Conservation (phyloP, 2,888 invertebrate genomes). For the Oscheius sp. region DNA sequence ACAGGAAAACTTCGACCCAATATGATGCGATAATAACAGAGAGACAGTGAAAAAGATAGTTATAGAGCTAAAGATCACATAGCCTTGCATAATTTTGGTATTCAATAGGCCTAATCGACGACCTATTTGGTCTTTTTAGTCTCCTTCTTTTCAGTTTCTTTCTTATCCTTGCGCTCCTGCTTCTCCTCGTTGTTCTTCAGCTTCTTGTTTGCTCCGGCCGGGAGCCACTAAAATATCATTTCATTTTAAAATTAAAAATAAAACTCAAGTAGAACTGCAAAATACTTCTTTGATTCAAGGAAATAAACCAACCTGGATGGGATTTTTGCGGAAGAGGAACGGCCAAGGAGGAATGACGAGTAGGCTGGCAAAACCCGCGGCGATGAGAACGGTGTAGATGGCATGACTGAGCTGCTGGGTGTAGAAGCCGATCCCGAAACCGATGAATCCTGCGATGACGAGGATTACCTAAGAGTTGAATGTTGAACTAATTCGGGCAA, state of each 20-base stretch:
- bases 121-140: conserved; percentile 48
- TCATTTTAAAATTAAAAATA: not conserved
- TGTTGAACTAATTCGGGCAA: not conserved
- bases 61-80: not conserved
- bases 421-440: conserved; percentile 66
- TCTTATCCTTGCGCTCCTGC: conserved; percentile 18
- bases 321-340: conserved; percentile 65
- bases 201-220: conserved; percentile 10
- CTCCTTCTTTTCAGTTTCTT: conserved; percentile 29
- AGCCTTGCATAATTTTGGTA: not conserved
- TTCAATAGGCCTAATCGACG: too few relatives aligned
- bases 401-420: conserved; percentile 63
- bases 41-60: too few relatives aligned
- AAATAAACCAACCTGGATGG: conserved; percentile 47
- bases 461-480: conserved; percentile 59
- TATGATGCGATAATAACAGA: too few relatives aligned
- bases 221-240: conserved; percentile 43
- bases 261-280: conserved; percentile 1
- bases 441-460: conserved; percentile 65
- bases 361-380: conserved; percentile 61
- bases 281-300: not conserved
- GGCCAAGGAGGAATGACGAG: conserved; percentile 72
- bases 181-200: conserved; percentile 9
- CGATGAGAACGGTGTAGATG: conserved; percentile 58
- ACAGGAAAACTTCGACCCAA: not conserved